These are phyloP conservation scores for Neoitamus cyanurus DNA, from an alignment of 2,888 invertebrate species.

Conservation along the genomic window DNA sequence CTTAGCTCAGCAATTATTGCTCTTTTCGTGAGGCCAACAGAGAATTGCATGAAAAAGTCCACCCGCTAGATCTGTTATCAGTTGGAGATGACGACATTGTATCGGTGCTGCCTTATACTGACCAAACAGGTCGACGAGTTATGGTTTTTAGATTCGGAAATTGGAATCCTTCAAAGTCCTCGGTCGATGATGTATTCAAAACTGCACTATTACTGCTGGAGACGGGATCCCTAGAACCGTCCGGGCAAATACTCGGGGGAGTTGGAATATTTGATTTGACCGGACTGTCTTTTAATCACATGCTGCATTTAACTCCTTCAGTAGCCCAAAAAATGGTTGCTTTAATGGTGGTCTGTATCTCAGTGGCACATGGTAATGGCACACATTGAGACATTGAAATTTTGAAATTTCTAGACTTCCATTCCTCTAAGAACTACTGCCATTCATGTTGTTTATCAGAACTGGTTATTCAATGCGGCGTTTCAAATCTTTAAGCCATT, in stretches of 20 bases:
- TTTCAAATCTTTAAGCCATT: slow-evolving; percentile 83
- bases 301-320: slow-evolving; percentile 78
- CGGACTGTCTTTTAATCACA: slow-evolving; percentile 76
- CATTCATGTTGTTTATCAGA: slow-evolving; percentile 82
- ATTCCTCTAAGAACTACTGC: slow-evolving; percentile 80
- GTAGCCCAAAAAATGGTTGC: slow-evolving; percentile 76
- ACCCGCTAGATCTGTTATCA: slow-evolving; percentile 72
- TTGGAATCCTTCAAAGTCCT: slow-evolving; percentile 77
- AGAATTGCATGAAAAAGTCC: slow-evolving; percentile 74
- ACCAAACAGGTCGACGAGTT: slow-evolving; percentile 77
- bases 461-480: slow-evolving; percentile 83
- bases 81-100: slow-evolving; percentile 78
- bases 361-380: background rate
- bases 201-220: slow-evolving; percentile 78
- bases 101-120: slow-evolving; percentile 80
- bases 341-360: slow-evolving; percentile 74
- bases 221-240: slow-evolving; percentile 78
- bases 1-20: slow-evolving; percentile 76
- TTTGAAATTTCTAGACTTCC: slow-evolving; percentile 70
- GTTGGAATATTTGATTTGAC: slow-evolving; percentile 81
- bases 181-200: slow-evolving; percentile 78
- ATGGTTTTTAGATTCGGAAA: slow-evolving; percentile 79
- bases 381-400: background rate
- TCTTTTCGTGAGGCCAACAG: slow-evolving; percentile 80
- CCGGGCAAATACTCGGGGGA: slow-evolving; percentile 81